Evolutionary conservation across 2,888 invertebrate genomes (phyloP), one percentile per base, ranked within the genome.

Genomic region (Yponomeuta sedellus): DNA sequence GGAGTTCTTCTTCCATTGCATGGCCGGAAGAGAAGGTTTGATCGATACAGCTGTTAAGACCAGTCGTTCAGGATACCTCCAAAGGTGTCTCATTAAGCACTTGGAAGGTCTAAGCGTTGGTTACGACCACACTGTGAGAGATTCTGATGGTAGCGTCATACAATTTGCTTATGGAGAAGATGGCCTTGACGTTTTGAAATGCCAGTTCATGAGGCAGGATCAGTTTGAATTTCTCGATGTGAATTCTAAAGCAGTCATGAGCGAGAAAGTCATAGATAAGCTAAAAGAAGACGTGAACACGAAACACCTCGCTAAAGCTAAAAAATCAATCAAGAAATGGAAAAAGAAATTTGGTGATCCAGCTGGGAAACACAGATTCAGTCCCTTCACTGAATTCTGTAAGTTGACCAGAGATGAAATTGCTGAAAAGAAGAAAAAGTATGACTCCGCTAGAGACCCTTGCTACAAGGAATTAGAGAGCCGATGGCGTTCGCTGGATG

Each of bases 11-110:
- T 99, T 99, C 88, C 99, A 99, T 92, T 99, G 99, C 79, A 99
- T 99, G 99, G 99, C 99, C 66, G 99, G 99, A 66, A 94, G 99
- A 85, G 99, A 99, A 93, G 97, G 99, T 92, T 93, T 99, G 66
- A 97, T 99, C 75, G 99, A 99, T 94, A 99, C 99, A 4, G 99
- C 99, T 70, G 99, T 99, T 0, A 99, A 99, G 92, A 99, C 99
- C 0, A 98, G 98, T 88, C 94, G 99, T 69, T 98, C 98, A 74
- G 99, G 99, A 73, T 99, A 99, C 83, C 92, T 99, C 67, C 98
- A 99, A 86, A 92, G 99, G 70, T 99, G 99, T 86, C 92, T 99
- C 10, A 97, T 99, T 67, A 99, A 99, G 85, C 98, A 99, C 91
- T 91, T 99, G 70, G 99, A 99, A 91, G 99, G 99, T 6, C 84